These are phyloP conservation scores for Cryptosula pallasiana DNA, from an alignment of 2,888 invertebrate species.

Conservation along the genomic window DNA sequence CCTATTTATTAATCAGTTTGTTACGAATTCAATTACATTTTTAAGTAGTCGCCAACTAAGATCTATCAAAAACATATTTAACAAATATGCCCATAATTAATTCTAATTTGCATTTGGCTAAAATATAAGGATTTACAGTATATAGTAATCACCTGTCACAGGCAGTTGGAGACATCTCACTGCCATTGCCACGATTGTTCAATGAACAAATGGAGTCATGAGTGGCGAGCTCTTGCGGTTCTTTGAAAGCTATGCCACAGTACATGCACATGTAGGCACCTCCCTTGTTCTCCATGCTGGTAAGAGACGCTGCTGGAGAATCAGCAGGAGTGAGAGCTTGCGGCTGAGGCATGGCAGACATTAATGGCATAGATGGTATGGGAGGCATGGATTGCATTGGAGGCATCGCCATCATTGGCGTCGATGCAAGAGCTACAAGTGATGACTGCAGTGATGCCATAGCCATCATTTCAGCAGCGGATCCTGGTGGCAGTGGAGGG, in stretches of 20 bases:
- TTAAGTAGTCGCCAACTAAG: not conserved
- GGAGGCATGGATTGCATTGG: not conserved
- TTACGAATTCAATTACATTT: constrained; percentile 3
- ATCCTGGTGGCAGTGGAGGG: not conserved
- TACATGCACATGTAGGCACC: constrained; percentile 15
- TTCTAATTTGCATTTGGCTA: not conserved
- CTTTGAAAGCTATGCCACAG: constrained; percentile 17
- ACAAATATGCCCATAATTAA: constrained; percentile 1
- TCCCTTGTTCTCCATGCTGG: not conserved
- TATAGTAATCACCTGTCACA: constrained; percentile 14
- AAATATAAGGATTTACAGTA: not conserved
- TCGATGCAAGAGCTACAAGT: not conserved
- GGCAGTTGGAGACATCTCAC: not conserved
- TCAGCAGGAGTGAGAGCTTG: not conserved
- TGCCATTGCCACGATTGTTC: not conserved
- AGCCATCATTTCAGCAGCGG: constrained; percentile 20
- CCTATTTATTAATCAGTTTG: constrained; percentile 16
- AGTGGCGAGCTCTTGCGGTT: not conserved
- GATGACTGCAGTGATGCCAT: constrained; percentile 18
- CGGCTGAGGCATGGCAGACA: not conserved
- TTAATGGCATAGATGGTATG: not conserved
- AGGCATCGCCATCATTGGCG: not conserved
- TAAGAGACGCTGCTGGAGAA: not conserved
- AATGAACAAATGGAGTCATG: not conserved
- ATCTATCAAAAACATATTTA: not conserved